Percentiles rank a stretch among this genome's conserved stretches.
Evolutionary conservation across 2,888 invertebrate species (phyloP).

Genomic region (Laothoe populi): DNA sequence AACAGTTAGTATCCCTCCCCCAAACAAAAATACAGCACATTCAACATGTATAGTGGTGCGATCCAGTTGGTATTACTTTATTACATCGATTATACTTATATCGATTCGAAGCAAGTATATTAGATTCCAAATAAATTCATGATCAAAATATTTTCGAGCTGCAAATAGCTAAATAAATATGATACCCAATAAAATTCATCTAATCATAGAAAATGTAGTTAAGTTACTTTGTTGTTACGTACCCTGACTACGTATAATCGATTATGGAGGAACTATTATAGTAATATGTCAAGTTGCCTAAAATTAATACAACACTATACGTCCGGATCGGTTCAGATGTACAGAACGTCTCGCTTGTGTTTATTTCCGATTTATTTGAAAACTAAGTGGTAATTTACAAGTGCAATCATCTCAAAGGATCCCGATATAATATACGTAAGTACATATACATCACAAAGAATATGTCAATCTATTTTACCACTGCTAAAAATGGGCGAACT

Average conservation of each 20-base stretch:
- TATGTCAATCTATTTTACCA: not conserved
- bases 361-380: constrained; percentile 73
- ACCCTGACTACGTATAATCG: no score
- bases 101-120: constrained; percentile 30
- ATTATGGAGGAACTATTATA: not conserved
- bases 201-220: not conserved
- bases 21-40: constrained; percentile 65
- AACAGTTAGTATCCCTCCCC: constrained; percentile 51
- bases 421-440: constrained; percentile 58
- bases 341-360: constrained; percentile 64
- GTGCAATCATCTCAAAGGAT: constrained; percentile 61
- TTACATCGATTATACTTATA: constrained; percentile 31
- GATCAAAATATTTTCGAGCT: not conserved
- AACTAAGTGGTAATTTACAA: constrained; percentile 78
- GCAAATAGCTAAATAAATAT: no score
- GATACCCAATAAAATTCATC: no score
- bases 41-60: constrained; percentile 68
- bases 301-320: constrained; percentile 19
- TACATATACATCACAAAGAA: constrained; percentile 30
- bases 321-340: constrained; percentile 54
- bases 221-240: no score
- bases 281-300: constrained; percentile 19
- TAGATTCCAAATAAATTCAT: not conserved
- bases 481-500: not conserved
- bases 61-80: not conserved